Conservation (phyloP, 2,888 invertebrate genomes). For the Plebejus anna region DNA sequence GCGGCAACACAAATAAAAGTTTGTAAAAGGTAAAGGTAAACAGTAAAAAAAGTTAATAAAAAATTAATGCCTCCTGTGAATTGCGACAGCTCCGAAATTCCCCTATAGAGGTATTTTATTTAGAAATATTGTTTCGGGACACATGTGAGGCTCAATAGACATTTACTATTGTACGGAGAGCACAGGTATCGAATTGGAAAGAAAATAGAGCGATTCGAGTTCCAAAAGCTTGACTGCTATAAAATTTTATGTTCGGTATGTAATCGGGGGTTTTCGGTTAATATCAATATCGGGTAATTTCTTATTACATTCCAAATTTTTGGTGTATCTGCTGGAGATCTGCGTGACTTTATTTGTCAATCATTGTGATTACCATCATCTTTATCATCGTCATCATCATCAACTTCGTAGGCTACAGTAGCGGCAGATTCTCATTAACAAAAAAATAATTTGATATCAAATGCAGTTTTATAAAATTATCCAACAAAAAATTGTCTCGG, state of each 20-base stretch:
- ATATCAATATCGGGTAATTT: constrained; percentile 6
- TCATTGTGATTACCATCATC: background rate
- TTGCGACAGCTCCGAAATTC: constrained; percentile 36
- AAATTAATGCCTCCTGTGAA: constrained; percentile 36
- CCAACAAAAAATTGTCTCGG: background rate
- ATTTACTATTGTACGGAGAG: constrained; percentile 45
- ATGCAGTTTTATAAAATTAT: background rate
- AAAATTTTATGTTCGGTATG: constrained; percentile 29
- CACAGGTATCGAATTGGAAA: constrained; percentile 56
- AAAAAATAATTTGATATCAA: no score
- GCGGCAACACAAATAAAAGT: constrained; percentile 23
- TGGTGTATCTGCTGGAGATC: background rate
- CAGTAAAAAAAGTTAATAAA: constrained; percentile 29
- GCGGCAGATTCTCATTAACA: background rate
- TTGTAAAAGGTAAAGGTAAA: constrained; percentile 2
- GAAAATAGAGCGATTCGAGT: constrained; percentile 38
- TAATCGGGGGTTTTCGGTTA: constrained; percentile 21
- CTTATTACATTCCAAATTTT: background rate
- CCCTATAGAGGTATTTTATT: constrained; percentile 64
- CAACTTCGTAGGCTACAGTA: background rate
- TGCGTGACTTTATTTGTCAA: background rate
- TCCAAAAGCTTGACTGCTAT: constrained; percentile 33
- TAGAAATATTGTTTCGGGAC: constrained; percentile 71
- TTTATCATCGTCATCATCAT: background rate
- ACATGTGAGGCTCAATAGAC: constrained; percentile 54